A percentile compares a stretch with the other conserved stretches of the same genome.
Evolutionary conservation across 2,888 invertebrate genomes (phyloP).

Genomic region (Hipparchia semele): DNA sequence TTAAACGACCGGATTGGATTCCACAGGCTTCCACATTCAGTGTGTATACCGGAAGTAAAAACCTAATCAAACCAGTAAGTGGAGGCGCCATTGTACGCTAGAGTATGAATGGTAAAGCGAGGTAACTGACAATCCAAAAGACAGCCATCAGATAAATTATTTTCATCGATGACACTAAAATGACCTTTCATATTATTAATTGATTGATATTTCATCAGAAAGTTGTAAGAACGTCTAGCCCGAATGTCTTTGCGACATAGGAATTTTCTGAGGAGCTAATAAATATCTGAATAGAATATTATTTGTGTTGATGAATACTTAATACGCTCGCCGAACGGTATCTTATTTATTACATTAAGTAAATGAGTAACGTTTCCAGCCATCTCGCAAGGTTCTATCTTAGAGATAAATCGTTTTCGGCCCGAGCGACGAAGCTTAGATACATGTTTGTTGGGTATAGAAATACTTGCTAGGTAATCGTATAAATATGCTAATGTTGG

Average conservation of each 20-base stretch:
- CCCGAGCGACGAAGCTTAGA: background rate
- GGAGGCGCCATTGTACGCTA: too few relatives aligned
- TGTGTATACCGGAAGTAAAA: too few relatives aligned
- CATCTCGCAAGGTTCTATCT: conserved; percentile 2
- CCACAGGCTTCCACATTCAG: too few relatives aligned
- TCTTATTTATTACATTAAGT: conserved; percentile 10
- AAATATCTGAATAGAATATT: background rate
- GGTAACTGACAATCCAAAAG: background rate
- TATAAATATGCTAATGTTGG: background rate
- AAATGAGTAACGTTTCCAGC: conserved; percentile 8
- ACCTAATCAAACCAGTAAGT: too few relatives aligned
- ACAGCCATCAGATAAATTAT: background rate
- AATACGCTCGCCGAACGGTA: background rate
- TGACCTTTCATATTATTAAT: background rate
- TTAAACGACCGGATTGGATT: too few relatives aligned
- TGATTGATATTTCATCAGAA: background rate
- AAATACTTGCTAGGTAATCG: background rate
- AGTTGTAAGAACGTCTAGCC: background rate
- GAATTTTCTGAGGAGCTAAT: background rate
- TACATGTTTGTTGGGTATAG: background rate
- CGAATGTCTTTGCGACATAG: background rate
- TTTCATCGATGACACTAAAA: background rate
- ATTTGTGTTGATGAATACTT: background rate
- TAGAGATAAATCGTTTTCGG: conserved; percentile 12
- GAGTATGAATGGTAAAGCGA: too few relatives aligned